Evolutionary conservation across 2,888 invertebrate genomes (phyloP).

Genomic region (Lutraria lutraria): DNA sequence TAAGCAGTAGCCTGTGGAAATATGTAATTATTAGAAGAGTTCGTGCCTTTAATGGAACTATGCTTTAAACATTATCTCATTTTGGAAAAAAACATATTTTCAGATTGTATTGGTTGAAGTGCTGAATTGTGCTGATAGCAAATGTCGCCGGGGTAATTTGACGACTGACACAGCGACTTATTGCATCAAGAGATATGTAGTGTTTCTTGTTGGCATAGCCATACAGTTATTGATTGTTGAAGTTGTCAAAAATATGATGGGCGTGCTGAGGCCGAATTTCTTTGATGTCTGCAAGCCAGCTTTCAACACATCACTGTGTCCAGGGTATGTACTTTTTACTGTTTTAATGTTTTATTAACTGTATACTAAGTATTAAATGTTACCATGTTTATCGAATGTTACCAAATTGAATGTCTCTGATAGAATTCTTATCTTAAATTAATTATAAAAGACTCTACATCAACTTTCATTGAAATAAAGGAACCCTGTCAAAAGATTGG

Average conservation of each 20-base stretch:
- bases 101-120: slow-evolving; percentile 67
- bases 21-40: no score
- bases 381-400: no score
- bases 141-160: slow-evolving; percentile 42
- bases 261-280: slow-evolving; percentile 97
- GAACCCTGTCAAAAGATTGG: no score
- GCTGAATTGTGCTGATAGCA: slow-evolving; percentile 50
- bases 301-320: slow-evolving; percentile 60
- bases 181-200: slow-evolving; percentile 60
- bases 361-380: no score
- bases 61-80: no score
- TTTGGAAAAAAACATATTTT: background rate
- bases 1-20: no score
- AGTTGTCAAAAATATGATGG: slow-evolving; percentile 97
- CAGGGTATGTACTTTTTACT: slow-evolving; percentile 36
- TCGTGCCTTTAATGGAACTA: no score
- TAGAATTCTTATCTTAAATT: no score
- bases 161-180: slow-evolving; percentile 37
- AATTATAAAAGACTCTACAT: no score
- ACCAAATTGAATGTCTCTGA: no score
- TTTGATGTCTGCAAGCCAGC: slow-evolving; percentile 94
- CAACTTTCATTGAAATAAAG: no score
- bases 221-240: slow-evolving; percentile 95
- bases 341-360: background rate
- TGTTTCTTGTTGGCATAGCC: slow-evolving; percentile 94